Conservation (phyloP, 2,888 invertebrate species). For the Erannis defoliaria region DNA sequence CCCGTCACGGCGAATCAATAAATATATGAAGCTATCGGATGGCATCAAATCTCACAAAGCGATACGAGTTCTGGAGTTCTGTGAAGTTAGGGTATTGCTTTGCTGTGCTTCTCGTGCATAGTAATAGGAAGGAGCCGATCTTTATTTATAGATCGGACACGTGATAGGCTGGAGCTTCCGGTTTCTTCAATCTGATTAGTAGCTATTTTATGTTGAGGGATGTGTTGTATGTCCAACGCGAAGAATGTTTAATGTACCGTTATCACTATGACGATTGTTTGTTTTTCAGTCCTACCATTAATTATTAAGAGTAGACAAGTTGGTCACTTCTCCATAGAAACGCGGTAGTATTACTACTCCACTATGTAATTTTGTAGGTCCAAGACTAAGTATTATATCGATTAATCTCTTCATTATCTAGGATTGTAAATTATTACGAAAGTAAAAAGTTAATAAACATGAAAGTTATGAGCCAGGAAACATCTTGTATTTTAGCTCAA, state of each 20-base stretch:
- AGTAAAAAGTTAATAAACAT: no score
- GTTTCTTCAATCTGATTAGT: slow-evolving; percentile 9
- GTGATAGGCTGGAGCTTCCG: slow-evolving; percentile 34
- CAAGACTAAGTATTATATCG: no score
- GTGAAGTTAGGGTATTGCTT: slow-evolving; percentile 49
- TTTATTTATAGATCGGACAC: slow-evolving; percentile 35
- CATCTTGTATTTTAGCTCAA: no score
- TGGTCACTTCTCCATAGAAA: no score
- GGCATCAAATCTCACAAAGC: slow-evolving; percentile 54
- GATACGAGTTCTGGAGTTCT: slow-evolving; percentile 42
- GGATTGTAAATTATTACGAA: no score
- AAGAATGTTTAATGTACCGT: no score
- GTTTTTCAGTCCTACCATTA: background rate
- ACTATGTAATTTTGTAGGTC: no score
- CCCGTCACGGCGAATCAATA: slow-evolving; percentile 58
- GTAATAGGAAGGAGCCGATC: slow-evolving; percentile 20
- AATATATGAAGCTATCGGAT: slow-evolving; percentile 55
- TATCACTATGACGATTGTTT: background rate
- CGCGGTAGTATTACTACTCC: no score
- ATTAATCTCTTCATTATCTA: no score
- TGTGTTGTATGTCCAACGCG: no score
- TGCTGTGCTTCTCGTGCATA: slow-evolving; percentile 40
- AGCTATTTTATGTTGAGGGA: background rate
- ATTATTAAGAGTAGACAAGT: no score
- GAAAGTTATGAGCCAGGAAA: no score